Conservation (phyloP, 2,797 vertebrate genomes). For the Menidia menidia region DNA sequence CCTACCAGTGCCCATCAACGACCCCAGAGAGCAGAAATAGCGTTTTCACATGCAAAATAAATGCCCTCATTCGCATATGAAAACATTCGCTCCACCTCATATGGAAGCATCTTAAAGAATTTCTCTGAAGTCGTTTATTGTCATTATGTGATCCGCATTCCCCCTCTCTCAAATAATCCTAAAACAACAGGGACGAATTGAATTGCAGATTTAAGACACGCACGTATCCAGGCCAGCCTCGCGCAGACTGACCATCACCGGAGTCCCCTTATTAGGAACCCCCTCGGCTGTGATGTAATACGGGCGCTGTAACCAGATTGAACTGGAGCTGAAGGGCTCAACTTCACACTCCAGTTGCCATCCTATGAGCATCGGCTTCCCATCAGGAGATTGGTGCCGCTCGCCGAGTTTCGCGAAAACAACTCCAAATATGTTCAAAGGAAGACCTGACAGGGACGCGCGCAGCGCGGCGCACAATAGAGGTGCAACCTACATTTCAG, state of each 20-base stretch:
- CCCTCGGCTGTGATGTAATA: slow-evolving; percentile 85
- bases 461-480: slow-evolving; percentile 75
- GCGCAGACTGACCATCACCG: slow-evolving; percentile 41
- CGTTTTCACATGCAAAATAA: neutral
- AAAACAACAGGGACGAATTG: neutral
- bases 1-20: neutral
- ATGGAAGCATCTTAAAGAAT: too few species aligned
- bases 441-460: slow-evolving; percentile 79
- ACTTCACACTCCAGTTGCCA: slow-evolving; percentile 88
- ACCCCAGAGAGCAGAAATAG: neutral
- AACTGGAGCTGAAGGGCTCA: slow-evolving; percentile 87
- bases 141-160: neutral
- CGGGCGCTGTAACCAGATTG: slow-evolving; percentile 87
- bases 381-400: slow-evolving; percentile 83
- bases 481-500: slow-evolving; percentile 80
- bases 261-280: slow-evolving; percentile 76
- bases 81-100: neutral
- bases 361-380: slow-evolving; percentile 82
- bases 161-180: too few species aligned
- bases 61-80: neutral
- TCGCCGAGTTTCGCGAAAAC: slow-evolving; percentile 84
- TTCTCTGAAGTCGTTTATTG: neutral
- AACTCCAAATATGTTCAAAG: slow-evolving; percentile 90
- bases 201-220: neutral
- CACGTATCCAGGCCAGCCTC: slow-evolving; percentile 23